Conservation (phyloP, 2,888 invertebrate species). For the Epinotia nisella region DNA sequence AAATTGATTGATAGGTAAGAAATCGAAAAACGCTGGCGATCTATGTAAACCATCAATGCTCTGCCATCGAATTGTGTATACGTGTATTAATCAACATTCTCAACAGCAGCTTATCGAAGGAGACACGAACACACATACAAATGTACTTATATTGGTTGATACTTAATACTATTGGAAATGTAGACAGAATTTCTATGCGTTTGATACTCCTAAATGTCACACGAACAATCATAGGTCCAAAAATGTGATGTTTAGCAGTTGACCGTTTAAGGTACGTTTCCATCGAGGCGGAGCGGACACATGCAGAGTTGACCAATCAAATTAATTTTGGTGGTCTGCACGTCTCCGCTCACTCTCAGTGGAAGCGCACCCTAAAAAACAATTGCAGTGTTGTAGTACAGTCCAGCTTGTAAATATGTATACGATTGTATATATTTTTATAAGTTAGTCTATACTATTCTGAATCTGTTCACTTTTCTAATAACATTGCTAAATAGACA, state of each 20-base stretch:
- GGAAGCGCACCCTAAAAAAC: too few relatives aligned
- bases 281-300: too few relatives aligned
- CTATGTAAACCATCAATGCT: background rate
- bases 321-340: too few relatives aligned
- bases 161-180: slow-evolving; percentile 1
- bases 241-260: background rate
- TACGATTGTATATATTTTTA: background rate
- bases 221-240: too few relatives aligned
- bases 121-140: slow-evolving; percentile 10
- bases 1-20: background rate
- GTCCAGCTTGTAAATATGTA: background rate
- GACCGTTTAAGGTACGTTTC: too few relatives aligned
- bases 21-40: background rate
- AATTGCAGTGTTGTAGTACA: background rate
- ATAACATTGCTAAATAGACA: background rate
- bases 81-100: slow-evolving; percentile 24
- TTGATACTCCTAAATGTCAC: background rate
- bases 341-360: too few relatives aligned
- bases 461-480: background rate
- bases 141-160: background rate
- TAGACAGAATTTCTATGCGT: background rate
- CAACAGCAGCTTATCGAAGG: slow-evolving; percentile 26
- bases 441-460: background rate
- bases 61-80: slow-evolving; percentile 11
- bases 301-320: too few relatives aligned